Percentiles rank a stretch among this genome's conserved stretches.
These are phyloP conservation scores for Eleutherodactylus coqui DNA, from an alignment of 2,797 vertebrate species.

Conservation along the genomic window DNA sequence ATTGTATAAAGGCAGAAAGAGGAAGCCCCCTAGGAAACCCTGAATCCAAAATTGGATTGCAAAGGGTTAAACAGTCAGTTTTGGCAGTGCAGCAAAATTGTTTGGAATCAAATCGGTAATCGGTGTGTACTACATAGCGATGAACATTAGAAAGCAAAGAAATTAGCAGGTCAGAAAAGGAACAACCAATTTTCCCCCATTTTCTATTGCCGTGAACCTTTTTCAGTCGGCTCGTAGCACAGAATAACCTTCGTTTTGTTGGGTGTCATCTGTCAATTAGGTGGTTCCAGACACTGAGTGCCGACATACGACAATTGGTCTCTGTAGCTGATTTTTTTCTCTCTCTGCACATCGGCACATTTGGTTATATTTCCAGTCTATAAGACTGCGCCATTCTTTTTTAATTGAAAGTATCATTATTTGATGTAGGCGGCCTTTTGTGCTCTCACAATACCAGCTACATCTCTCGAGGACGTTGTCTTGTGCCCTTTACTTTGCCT, in stretches of 20 bases:
- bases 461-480: slow-evolving; percentile 38
- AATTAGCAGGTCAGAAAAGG: too few species aligned
- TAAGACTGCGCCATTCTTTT: background rate
- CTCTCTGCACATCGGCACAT: background rate
- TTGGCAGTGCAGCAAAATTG: too few species aligned
- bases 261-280: background rate
- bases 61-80: too few species aligned
- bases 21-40: too few species aligned
- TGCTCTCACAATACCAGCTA: slow-evolving; percentile 21
- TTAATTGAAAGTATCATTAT: slow-evolving; percentile 18
- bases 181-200: too few species aligned
- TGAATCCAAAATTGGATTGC: too few species aligned
- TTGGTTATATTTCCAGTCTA: background rate
- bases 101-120: too few species aligned
- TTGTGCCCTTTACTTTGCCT: slow-evolving; percentile 25
- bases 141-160: too few species aligned
- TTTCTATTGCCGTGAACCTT: too few species aligned
- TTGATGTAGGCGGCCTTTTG: slow-evolving; percentile 23
- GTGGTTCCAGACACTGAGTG: background rate
- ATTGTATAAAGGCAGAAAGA: too few species aligned
- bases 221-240: too few species aligned
- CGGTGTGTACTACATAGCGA: too few species aligned
- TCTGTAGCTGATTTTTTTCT: background rate
- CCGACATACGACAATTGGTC: background rate
- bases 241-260: background rate